phyloP scores from a whole-genome alignment of 1,140 invertebrate genomes.

The Drosophila kikkawai region DNA sequence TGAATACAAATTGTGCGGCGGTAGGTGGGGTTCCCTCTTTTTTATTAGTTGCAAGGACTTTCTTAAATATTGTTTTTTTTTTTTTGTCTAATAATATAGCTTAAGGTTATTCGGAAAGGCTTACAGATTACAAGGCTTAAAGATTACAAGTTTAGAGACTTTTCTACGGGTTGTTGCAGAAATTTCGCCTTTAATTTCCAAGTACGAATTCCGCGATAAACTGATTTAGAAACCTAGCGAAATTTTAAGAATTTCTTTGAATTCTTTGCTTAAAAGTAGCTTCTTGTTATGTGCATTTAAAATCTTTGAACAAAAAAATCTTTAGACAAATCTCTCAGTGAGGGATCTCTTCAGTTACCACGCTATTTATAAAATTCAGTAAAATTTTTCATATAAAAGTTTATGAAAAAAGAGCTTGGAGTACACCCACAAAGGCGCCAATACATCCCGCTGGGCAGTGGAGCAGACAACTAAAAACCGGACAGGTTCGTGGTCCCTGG shows the following conservation, averaged over 20 bases:
- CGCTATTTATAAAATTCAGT: conserved; percentile 10
- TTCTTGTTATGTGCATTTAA: neutral
- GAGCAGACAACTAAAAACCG: conserved; percentile 32
- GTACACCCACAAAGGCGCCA: conserved; percentile 23
- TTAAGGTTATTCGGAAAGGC: neutral
- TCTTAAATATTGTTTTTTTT: no score
- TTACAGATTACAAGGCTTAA: neutral
- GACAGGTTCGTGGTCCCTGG: conserved; percentile 45
- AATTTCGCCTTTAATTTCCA: neutral
- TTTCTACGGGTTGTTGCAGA: no score
- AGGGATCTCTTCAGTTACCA: conserved; percentile 42
- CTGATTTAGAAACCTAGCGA: neutral
- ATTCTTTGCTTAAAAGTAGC: neutral
- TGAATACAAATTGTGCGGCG: conserved; percentile 28
- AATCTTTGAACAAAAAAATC: neutral
- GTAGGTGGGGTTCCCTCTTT: neutral
- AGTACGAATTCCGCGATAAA: neutral
- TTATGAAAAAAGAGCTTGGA: neutral
- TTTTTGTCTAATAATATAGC: neutral
- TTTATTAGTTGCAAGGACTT: neutral
- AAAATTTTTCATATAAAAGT: neutral
- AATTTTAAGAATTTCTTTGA: no score
- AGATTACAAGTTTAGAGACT: no score
- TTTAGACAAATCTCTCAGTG: conserved; percentile 2
- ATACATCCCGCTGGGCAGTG: conserved; percentile 19